Percentiles rank a stretch among this genome's conserved stretches.
phyloP scores from a whole-genome alignment of 2,888 invertebrate species.

The Meliscaeva auricollis region DNA sequence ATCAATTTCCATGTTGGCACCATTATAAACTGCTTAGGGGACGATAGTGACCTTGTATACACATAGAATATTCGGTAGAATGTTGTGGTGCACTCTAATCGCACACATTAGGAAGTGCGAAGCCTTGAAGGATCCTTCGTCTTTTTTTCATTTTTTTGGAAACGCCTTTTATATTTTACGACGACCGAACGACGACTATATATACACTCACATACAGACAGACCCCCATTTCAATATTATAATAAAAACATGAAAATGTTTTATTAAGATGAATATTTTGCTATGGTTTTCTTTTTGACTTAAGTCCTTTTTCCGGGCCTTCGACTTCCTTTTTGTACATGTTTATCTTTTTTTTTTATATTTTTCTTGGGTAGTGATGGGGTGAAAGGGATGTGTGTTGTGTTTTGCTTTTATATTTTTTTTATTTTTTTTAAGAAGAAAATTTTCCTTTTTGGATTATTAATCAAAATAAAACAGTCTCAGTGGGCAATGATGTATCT shows the following conservation, averaged over 20 bases:
- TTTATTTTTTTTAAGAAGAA: constrained; percentile 5
- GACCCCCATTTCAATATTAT: constrained; percentile 46
- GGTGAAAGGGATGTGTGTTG: constrained; percentile 33
- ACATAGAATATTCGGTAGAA: constrained; percentile 17
- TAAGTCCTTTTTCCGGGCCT: constrained; percentile 37
- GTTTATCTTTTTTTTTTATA: constrained; percentile 1
- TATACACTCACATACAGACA: neutral
- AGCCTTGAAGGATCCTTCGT: constrained; percentile 61
- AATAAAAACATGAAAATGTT: constrained; percentile 63
- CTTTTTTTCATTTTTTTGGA: constrained; percentile 31
- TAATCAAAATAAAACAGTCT: constrained; percentile 73
- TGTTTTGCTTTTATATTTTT: constrained; percentile 23
- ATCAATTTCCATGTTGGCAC: constrained; percentile 74
- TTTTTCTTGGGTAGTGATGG: neutral
- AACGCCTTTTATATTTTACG: constrained; percentile 22
- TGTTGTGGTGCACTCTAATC: constrained; percentile 64
- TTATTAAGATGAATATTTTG: constrained; percentile 73
- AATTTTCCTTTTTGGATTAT: constrained; percentile 68
- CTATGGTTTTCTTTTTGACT: constrained; percentile 57
- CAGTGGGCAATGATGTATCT: constrained; percentile 70
- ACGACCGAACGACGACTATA: neutral
- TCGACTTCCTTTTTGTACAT: neutral
- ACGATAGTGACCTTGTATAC: constrained; percentile 50
- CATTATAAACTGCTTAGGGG: constrained; percentile 66
- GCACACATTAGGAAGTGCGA: constrained; percentile 71